A percentile compares a stretch with the other conserved stretches of the same genome.
phyloP scores from a whole-genome alignment of 2,113 vertebrate genomes.

The Abramis brama region DNA sequence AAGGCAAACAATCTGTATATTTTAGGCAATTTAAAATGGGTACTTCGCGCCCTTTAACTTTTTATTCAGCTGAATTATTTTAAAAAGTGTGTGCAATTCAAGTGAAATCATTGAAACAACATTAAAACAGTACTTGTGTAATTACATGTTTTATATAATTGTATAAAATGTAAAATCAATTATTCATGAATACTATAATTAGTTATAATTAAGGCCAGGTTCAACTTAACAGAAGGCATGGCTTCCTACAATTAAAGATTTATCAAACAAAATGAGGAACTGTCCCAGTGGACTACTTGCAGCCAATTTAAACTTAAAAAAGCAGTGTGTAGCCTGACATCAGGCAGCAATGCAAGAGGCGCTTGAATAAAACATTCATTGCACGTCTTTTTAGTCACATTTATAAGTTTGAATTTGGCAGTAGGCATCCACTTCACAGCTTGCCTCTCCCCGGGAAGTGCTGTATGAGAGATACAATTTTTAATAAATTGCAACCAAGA shows the following conservation, averaged over 20 bases:
- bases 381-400: constrained; percentile 16
- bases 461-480: neutral
- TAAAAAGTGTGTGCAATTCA: constrained; percentile 25
- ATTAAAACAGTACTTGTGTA: neutral
- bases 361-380: constrained; percentile 45
- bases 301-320: constrained; percentile 39
- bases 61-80: constrained; percentile 25
- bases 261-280: constrained; percentile 37
- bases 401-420: constrained; percentile 16
- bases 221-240: constrained; percentile 26
- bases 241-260: constrained; percentile 35
- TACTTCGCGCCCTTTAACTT: neutral
- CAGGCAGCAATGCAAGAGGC: constrained; percentile 18
- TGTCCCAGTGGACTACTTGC: constrained; percentile 35
- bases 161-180: constrained; percentile 11
- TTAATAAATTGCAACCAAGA: neutral
- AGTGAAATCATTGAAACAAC: constrained; percentile 41
- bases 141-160: neutral
- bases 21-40: neutral
- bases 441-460: neutral
- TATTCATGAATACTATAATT: constrained; percentile 24
- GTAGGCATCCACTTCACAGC: neutral
- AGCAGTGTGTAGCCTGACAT: constrained; percentile 14
- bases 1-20: neutral
- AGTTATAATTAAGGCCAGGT: constrained; percentile 41